phyloP scores from a whole-genome alignment of 2,113 vertebrate species.

The Xiphophorus hellerii region DNA sequence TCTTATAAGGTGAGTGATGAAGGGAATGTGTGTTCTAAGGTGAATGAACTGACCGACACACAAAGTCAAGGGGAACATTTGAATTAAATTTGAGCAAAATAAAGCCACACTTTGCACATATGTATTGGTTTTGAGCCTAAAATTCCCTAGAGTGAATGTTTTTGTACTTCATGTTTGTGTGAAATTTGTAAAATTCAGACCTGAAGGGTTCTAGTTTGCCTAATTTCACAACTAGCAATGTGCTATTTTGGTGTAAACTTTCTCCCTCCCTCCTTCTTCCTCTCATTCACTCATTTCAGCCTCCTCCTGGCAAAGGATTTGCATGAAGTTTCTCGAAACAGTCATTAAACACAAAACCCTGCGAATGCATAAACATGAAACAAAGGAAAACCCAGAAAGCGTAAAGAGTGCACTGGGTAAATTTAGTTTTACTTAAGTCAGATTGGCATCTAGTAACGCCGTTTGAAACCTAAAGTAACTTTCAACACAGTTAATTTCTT shows the following conservation, averaged over 20 bases:
- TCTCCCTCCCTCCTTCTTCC: slow-evolving; percentile 24
- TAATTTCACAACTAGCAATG: slow-evolving; percentile 54
- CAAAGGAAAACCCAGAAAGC: neutral
- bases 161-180: slow-evolving; percentile 5
- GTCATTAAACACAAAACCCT: slow-evolving; percentile 10
- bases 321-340: slow-evolving; percentile 31
- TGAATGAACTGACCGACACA: slow-evolving; percentile 12
- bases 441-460: slow-evolving; percentile 5
- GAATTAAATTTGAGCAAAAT: slow-evolving; percentile 34
- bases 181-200: slow-evolving; percentile 7
- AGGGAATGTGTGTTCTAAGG: slow-evolving; percentile 26
- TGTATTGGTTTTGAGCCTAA: slow-evolving; percentile 27
- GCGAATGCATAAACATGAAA: slow-evolving; percentile 14
- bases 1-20: slow-evolving; percentile 30
- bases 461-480: neutral
- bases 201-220: slow-evolving; percentile 36
- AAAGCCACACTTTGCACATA: slow-evolving; percentile 35
- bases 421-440: slow-evolving; percentile 3
- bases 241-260: slow-evolving; percentile 56
- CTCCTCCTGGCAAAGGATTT: slow-evolving; percentile 17
- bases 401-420: neutral
- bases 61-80: slow-evolving; percentile 14
- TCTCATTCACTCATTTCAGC: slow-evolving; percentile 41
- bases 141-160: slow-evolving; percentile 18
- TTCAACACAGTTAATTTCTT: neutral